phyloP scores from a whole-genome alignment of 1,140 invertebrate species.

The Mizuhopecten yessoensis region DNA sequence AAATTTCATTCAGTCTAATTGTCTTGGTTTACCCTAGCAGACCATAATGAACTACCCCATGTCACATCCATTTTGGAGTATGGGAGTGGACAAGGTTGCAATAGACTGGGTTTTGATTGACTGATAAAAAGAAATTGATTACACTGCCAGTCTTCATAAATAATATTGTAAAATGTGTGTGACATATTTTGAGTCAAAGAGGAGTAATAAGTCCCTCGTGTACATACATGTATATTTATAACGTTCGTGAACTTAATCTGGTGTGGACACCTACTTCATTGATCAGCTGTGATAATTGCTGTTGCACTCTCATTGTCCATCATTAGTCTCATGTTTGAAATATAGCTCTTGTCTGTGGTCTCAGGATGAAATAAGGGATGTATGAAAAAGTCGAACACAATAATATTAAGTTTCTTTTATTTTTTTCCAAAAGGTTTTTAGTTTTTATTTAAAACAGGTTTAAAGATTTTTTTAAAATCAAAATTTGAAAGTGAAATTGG shows the following conservation, averaged over 20 bases:
- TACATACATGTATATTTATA: slow-evolving; percentile 24
- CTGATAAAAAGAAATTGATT: background rate
- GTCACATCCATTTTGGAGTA: background rate
- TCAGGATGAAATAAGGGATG: background rate
- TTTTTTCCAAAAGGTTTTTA: no score
- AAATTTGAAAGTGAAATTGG: no score
- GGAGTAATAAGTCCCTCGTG: background rate
- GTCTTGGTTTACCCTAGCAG: background rate
- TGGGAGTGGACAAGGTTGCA: background rate
- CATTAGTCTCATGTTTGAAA: slow-evolving; percentile 7
- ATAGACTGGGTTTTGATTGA: background rate
- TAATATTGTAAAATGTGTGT: background rate
- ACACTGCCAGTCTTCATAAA: background rate
- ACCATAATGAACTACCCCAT: background rate
- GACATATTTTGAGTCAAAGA: background rate
- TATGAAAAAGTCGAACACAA: no score
- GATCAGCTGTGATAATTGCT: background rate
- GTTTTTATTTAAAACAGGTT: no score
- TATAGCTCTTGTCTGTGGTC: slow-evolving; percentile 23
- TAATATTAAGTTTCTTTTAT: no score
- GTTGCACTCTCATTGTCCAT: background rate
- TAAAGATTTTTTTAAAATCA: no score
- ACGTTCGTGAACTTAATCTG: background rate
- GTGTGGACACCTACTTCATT: background rate
- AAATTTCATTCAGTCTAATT: background rate